A percentile compares a stretch with the other conserved stretches of the same genome.
These are phyloP conservation scores for Hylaeus anthracinus DNA, from an alignment of 1,140 invertebrate genomes.

Conservation along the genomic window DNA sequence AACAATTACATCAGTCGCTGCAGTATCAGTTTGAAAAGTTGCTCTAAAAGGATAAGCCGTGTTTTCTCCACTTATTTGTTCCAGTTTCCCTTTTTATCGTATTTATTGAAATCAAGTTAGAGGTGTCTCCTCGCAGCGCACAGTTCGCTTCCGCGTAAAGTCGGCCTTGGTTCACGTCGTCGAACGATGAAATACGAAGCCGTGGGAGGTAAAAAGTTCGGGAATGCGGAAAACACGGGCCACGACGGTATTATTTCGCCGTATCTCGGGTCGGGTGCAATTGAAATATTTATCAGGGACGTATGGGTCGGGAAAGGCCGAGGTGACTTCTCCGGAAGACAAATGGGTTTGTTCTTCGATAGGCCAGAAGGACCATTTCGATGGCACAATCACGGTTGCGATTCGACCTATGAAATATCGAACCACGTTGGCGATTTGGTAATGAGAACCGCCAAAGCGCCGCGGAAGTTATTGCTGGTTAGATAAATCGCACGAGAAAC, in stretches of 20 bases:
- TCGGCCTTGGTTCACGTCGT: conserved; percentile 26
- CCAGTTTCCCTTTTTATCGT: too few relatives aligned
- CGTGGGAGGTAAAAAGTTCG: conserved; percentile 31
- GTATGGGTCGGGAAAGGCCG: conserved; percentile 20
- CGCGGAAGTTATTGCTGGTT: not conserved
- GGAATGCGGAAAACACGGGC: conserved; percentile 35
- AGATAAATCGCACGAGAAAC: not conserved
- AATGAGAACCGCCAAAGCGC: not conserved
- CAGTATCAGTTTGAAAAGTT: too few relatives aligned
- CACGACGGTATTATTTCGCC: conserved; percentile 55
- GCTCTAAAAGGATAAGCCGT: too few relatives aligned
- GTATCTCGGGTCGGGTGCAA: conserved; percentile 50
- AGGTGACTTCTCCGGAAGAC: conserved; percentile 50
- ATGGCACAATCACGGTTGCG: conserved; percentile 29
- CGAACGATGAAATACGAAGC: conserved; percentile 58
- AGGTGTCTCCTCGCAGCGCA: too few relatives aligned
- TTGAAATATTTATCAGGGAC: conserved; percentile 68
- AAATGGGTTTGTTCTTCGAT: conserved; percentile 52
- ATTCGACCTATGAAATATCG: conserved; percentile 31
- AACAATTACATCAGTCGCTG: too few relatives aligned
- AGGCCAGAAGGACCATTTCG: conserved; percentile 8
- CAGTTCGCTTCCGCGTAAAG: too few relatives aligned
- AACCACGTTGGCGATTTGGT: not conserved
- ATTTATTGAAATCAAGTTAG: too few relatives aligned
- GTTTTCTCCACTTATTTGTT: too few relatives aligned